phyloP scores from a whole-genome alignment of 2,888 invertebrate species.

The Rosalia funebris region DNA sequence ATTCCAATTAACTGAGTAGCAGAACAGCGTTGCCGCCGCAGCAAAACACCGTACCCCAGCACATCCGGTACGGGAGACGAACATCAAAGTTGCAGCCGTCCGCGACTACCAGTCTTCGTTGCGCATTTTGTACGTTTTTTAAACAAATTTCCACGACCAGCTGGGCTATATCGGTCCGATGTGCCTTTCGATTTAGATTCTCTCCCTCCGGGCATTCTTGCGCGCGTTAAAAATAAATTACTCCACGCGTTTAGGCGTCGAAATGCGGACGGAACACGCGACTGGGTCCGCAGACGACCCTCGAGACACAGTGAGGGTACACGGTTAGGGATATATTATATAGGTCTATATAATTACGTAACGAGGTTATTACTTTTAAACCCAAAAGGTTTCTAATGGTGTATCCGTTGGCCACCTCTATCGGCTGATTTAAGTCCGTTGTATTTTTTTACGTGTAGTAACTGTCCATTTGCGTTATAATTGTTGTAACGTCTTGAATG shows the following conservation, averaged over 20 bases:
- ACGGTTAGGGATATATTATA: no score
- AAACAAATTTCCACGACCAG: constrained; percentile 21
- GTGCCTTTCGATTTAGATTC: neutral
- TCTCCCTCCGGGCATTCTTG: neutral
- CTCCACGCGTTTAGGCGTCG: neutral
- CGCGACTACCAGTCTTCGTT: constrained; percentile 1
- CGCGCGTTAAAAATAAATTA: neutral
- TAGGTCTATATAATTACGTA: no score
- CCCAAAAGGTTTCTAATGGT: neutral
- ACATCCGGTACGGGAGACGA: constrained; percentile 34
- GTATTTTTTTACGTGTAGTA: no score
- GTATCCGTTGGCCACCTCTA: neutral
- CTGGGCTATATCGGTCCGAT: constrained; percentile 31
- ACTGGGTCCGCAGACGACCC: neutral
- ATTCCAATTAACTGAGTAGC: neutral
- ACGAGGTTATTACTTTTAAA: no score
- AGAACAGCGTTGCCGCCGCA: neutral
- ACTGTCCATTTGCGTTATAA: no score
- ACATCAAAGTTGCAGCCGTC: constrained; percentile 25
- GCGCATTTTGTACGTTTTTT: constrained; percentile 27
- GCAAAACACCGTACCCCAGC: constrained; percentile 36
- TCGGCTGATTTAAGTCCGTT: no score
- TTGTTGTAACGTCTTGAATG: no score
- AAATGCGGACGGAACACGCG: neutral
- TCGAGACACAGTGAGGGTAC: no score